phyloP scores from a whole-genome alignment of 2,888 invertebrate genomes.

The Meganola albula region DNA sequence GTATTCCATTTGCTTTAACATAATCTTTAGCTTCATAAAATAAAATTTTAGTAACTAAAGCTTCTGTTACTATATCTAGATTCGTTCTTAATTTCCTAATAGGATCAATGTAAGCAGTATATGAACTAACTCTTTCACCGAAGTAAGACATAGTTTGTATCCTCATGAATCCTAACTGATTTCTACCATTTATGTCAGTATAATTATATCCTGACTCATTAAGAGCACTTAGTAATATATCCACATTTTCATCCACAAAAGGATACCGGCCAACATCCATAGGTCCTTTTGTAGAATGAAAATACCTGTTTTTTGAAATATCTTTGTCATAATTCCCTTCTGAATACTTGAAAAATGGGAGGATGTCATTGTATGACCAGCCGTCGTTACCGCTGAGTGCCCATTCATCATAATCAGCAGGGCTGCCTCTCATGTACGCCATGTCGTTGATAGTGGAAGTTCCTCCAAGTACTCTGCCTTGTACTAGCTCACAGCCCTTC shows the following conservation, averaged over 20 bases:
- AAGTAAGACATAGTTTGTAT: conserved; percentile 66
- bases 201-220: conserved; percentile 67
- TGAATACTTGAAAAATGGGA: conserved; percentile 69
- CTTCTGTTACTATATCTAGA: conserved; percentile 55
- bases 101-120: conserved; percentile 66
- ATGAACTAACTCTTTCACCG: conserved; percentile 67
- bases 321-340: conserved; percentile 72
- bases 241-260: conserved; percentile 64
- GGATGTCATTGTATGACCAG: conserved; percentile 58
- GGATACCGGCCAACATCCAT: conserved; percentile 65
- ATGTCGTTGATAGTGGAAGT: conserved; percentile 65
- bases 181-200: conserved; percentile 64
- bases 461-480: conserved; percentile 64
- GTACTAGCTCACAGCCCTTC: conserved; percentile 61
- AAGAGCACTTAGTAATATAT: conserved; percentile 59
- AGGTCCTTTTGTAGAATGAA: conserved; percentile 66
- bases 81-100: conserved; percentile 56
- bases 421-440: conserved; percentile 68
- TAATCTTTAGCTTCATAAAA: conserved; percentile 41
- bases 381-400: conserved; percentile 61
- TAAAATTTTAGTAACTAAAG: conserved; percentile 59
- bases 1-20: conserved; percentile 47
- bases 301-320: conserved; percentile 59
- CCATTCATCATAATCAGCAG: conserved; percentile 71
- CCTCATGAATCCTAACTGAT: conserved; percentile 66